These are phyloP conservation scores for Manis javanica DNA, from an alignment of 2,797 vertebrate genomes.

Conservation along the genomic window DNA sequence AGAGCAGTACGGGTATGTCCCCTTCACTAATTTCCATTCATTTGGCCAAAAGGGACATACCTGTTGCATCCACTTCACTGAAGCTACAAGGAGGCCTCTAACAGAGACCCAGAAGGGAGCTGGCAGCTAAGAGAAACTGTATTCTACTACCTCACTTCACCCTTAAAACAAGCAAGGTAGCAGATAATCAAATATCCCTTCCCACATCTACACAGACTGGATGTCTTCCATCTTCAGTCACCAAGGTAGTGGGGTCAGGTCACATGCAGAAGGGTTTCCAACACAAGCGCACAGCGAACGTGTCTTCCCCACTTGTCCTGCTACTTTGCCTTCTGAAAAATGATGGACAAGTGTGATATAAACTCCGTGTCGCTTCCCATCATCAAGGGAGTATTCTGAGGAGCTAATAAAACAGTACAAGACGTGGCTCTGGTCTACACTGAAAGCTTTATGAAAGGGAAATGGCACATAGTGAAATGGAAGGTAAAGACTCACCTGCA, in stretches of 20 bases:
- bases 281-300: not conserved
- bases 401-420: not conserved
- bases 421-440: not conserved
- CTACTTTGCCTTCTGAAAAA: not conserved
- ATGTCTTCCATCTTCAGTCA: not conserved
- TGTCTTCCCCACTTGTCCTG: not conserved
- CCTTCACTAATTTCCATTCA: not conserved
- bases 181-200: not conserved
- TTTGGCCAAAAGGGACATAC: not conserved
- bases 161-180: not conserved
- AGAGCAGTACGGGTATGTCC: not conserved
- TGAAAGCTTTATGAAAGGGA: not conserved
- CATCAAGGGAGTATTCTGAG: not conserved
- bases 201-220: not conserved
- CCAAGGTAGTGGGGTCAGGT: not conserved
- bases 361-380: not conserved
- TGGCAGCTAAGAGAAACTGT: not conserved
- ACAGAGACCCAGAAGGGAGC: not conserved
- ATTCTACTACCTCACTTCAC: not conserved
- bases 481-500: constrained; percentile 92
- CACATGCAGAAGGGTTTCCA: not conserved
- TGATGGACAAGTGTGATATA: not conserved
- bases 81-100: constrained; percentile 36
- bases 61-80: not conserved
- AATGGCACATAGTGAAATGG: not conserved